Evolutionary conservation across 35 echinoderm and acorn worm genomes (phyloP), one percentile per base, ranked within the genome.

Genomic region (Antedon bifida): DNA sequence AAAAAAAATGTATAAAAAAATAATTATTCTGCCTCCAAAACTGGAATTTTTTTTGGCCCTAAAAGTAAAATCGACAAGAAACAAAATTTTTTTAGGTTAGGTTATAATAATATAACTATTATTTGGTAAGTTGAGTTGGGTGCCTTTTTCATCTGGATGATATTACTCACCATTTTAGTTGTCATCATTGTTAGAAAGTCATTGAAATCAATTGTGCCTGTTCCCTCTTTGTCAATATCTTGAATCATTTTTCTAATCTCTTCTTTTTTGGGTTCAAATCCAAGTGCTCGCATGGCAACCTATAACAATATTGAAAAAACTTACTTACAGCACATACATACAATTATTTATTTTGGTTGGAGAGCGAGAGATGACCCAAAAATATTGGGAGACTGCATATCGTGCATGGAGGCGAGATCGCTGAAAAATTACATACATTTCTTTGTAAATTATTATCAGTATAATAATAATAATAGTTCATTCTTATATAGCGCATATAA

Each of bases 211-310:
- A 99, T 99, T 23, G 90, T 99, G 31, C 95, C 95, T 21, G 95
- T 90, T 34, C 88, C 88, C 56, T 99, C 95, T 75, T 92, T 87
- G 73, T 99, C 90, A 32, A 99, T 90, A 77, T 99, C 90, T 75
- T 92, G 90, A 35, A 99, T 99, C 95, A 99, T 99, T 75, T 99
- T 91, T 83, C 87, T 97, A 31, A 99, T 99, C 81, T 99, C 95
- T 77, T 92, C 95, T 56, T 99, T 99, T 86, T 99, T 99, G 35
- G 95, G 95, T 84, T 99, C 95, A 81, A 99, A 99, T 30, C 95
- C 95, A 36, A 99, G 85, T 36, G 95, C 95, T 42, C 95, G 90
- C 95, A 99, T 99, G 33, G 95, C 95, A 82, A 99, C 95, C 95
- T 99, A 75, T 32, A 82, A 83, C 23, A 32, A 30, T 33, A 33